Percentiles rank a stretch among this genome's conserved stretches.
phyloP scores from a whole-genome alignment of 2,113 vertebrate genomes.

The Cheirogaleus medius region DNA sequence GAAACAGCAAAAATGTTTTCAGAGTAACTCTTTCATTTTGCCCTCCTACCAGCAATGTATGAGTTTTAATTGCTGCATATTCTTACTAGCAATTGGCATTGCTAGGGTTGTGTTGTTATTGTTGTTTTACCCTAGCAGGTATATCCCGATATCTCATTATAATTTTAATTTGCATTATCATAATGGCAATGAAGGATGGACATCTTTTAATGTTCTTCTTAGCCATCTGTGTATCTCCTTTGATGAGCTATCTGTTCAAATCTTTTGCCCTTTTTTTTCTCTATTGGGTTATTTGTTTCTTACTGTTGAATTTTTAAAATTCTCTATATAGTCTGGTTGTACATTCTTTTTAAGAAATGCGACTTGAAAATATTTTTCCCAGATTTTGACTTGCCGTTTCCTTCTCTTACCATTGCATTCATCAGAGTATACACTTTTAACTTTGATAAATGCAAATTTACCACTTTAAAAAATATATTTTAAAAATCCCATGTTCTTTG shows the following conservation, averaged over 20 bases:
- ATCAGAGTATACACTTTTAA: neutral
- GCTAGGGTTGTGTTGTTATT: neutral
- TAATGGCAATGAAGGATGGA: neutral
- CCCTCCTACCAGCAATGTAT: neutral
- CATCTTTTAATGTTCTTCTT: neutral
- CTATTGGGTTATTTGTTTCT: neutral
- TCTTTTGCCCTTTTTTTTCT: neutral
- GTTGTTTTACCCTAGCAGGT: neutral
- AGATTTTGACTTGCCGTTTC: neutral
- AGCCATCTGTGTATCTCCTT: neutral
- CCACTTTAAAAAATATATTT: neutral
- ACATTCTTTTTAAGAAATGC: neutral
- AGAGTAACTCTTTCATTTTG: neutral
- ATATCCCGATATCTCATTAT: neutral
- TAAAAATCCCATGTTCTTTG: neutral
- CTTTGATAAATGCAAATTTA: neutral
- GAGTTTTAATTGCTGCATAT: neutral
- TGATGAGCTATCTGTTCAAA: neutral
- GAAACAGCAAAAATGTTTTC: neutral
- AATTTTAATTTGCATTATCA: neutral
- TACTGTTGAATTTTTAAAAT: neutral
- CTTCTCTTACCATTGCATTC: neutral
- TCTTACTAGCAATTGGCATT: neutral
- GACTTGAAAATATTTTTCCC: neutral
- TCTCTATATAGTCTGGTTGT: neutral